Conservation (phyloP, 1,140 invertebrate genomes). For the Drosophila virilis region DNA sequence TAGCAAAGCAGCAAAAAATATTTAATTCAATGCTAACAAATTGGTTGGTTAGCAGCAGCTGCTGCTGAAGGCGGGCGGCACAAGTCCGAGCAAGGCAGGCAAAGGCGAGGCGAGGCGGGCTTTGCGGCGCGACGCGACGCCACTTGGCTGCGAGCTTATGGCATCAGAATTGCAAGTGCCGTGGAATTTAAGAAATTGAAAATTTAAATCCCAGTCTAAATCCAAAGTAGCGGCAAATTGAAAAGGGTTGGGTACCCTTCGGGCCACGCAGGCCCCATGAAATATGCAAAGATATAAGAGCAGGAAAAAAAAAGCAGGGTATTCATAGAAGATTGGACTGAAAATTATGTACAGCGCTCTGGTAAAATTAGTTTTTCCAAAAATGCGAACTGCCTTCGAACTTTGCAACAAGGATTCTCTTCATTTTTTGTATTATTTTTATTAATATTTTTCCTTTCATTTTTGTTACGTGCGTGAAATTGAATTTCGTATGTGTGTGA, state of each 20-base stretch:
- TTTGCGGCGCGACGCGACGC: not conserved
- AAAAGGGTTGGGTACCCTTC: slow-evolving; percentile 58
- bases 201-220: slow-evolving; percentile 71
- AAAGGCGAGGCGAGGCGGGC: no score
- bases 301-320: not conserved
- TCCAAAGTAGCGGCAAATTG: slow-evolving; percentile 56
- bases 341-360: slow-evolving; percentile 64
- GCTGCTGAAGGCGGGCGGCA: slow-evolving; percentile 2
- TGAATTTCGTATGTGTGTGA: slow-evolving; percentile 50
- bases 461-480: slow-evolving; percentile 53
- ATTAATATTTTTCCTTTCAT: slow-evolving; percentile 12
- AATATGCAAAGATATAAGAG: slow-evolving; percentile 61
- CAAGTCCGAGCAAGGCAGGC: not conserved
- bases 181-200: slow-evolving; percentile 65
- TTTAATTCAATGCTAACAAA: slow-evolving; percentile 47
- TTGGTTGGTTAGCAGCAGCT: slow-evolving; percentile 54
- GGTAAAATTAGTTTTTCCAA: slow-evolving; percentile 31
- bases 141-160: slow-evolving; percentile 28
- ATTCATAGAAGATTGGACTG: slow-evolving; percentile 31
- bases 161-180: slow-evolving; percentile 34
- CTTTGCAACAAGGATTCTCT: slow-evolving; percentile 37
- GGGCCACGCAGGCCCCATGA: slow-evolving; percentile 31
- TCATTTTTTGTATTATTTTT: not conserved
- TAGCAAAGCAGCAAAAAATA: slow-evolving; percentile 25
- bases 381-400: slow-evolving; percentile 64